Evolutionary conservation across 2,113 vertebrate genomes (phyloP).

Genomic region (Willisornis vidua): DNA sequence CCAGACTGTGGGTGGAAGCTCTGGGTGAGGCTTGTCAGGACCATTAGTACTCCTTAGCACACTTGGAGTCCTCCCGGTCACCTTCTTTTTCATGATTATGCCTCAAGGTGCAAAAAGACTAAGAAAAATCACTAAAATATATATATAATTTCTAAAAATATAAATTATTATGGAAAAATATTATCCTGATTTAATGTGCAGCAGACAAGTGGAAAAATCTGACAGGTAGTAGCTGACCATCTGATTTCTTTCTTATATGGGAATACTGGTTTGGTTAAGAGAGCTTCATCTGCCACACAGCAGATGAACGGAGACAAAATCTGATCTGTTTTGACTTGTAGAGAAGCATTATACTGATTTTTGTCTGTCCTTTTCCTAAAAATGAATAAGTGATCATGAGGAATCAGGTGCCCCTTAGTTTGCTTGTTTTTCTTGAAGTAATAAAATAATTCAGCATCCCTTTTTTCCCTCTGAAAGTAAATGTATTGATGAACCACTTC

Average conservation of each 20-base stretch:
- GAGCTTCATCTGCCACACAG: background rate
- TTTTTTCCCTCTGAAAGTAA: slow-evolving; percentile 25
- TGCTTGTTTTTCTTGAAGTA: background rate
- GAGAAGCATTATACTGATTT: slow-evolving; percentile 62
- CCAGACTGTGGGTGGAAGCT: background rate
- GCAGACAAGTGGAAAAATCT: background rate
- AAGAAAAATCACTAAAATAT: background rate
- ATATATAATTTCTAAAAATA: background rate
- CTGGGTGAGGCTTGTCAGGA: background rate
- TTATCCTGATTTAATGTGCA: background rate
- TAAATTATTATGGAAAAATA: background rate
- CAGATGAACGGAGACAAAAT: background rate
- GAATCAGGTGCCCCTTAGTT: slow-evolving; percentile 1
- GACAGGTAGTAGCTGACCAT: background rate
- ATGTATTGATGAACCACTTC: slow-evolving; percentile 61
- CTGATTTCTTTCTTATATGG: background rate
- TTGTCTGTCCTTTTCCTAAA: slow-evolving; percentile 44
- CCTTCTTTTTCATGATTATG: background rate
- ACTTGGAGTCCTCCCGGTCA: background rate
- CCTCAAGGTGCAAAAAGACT: background rate
- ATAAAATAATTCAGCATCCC: background rate
- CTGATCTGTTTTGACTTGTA: slow-evolving; percentile 25
- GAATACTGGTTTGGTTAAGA: background rate
- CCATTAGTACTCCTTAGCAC: background rate
- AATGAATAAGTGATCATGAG: background rate